Evolutionary conservation across 2,888 invertebrate species (phyloP), one percentile per base, ranked within the genome.

Genomic region (Aethes cnicana): DNA sequence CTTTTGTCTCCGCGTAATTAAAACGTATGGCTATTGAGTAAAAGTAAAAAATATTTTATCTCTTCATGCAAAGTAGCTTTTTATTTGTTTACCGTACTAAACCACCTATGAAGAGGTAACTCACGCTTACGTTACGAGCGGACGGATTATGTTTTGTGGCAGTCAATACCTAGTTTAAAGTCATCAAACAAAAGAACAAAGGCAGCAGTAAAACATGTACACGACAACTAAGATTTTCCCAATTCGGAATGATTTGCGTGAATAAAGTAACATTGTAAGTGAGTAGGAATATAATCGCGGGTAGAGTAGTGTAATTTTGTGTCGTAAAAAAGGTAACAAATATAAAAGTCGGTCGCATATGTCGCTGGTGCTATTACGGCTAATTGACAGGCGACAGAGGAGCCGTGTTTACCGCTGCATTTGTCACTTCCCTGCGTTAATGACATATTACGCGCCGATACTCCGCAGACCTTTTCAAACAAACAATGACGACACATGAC

Each of bases 371-470:
- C 77, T 79, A 84, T 85, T 85, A 83, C 64, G 57, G 59, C 69
- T 86, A 86, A 87, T 86, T 84, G 84, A 79, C 83, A 82, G 77
- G 73, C 76, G 69, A 68, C 77, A 71, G 77, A 77, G 77, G 77
- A 72, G 69, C 62, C 70, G 67, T 74, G 71, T 82, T 80, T 78
- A 77, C 78, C 71, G 69, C 73, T 68, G 74, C 77, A 80, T 86
- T 86, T 84, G 85, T 87, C 86, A 84, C 84, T 81, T 81, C 72
- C 77, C 75, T 72, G 69, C 59, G 53, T 63, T 84, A 87, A 87
- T 86, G 73, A 84, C 71, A 84, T 59, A 72, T 71, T 77, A 69
- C 69, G 61, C 64, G 63, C 62, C 68, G 61, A 67, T 68, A 69
- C 60, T 59, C 54, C 20, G 18, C 41, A 47, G 63, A 67, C 66